A percentile compares a stretch with the other conserved stretches of the same genome.
Evolutionary conservation across 2,797 vertebrate species (phyloP).

Genomic region (Momotus momota): DNA sequence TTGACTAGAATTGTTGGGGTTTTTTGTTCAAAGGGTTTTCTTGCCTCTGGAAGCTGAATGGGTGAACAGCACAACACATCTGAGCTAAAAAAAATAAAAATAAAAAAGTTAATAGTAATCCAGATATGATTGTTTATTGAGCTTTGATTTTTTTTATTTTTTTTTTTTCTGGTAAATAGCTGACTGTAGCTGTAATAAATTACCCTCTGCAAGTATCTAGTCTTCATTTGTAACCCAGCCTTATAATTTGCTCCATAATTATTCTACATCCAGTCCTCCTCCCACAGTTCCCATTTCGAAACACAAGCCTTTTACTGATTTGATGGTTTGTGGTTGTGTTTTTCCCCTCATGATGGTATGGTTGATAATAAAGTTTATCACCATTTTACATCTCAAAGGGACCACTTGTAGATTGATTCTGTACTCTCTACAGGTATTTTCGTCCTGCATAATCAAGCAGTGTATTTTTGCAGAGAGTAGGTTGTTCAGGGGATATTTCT

Average conservation of each 20-base stretch:
- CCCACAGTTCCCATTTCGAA: background rate
- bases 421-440: background rate
- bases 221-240: background rate
- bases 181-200: background rate
- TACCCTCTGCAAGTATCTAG: background rate
- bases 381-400: background rate
- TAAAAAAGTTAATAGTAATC: background rate
- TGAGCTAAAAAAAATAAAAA: background rate
- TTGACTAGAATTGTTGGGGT: background rate
- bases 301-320: background rate
- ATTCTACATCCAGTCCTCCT: background rate
- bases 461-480: background rate
- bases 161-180: background rate
- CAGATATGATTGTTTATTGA: conserved; percentile 18
- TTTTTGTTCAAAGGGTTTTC: background rate
- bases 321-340: background rate
- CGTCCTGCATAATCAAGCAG: background rate
- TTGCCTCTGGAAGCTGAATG: background rate
- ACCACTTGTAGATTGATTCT: background rate
- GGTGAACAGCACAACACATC: conserved; percentile 11
- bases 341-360: background rate
- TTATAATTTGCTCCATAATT: background rate
- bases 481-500: background rate
- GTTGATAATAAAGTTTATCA: background rate
- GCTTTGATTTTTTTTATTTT: background rate